These are phyloP conservation scores for Eubucco bourcierii DNA, from an alignment of 2,113 vertebrate species.

Conservation along the genomic window DNA sequence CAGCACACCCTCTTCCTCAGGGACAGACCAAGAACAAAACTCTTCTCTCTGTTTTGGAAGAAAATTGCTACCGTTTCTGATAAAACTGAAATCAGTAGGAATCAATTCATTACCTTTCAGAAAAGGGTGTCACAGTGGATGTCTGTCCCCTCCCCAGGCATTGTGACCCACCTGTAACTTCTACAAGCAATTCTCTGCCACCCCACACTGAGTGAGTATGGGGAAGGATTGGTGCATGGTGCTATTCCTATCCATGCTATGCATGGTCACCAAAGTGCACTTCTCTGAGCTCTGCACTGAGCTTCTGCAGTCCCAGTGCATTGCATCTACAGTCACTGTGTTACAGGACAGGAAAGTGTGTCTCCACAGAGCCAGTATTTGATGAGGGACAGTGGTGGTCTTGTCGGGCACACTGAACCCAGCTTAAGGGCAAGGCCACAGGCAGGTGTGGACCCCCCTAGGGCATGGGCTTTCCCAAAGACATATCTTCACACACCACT, in stretches of 20 bases:
- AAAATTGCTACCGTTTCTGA: background rate
- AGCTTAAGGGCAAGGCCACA: background rate
- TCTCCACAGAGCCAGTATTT: background rate
- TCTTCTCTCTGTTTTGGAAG: background rate
- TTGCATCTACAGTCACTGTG: accelerated
- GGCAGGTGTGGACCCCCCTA: background rate
- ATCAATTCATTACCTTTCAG: background rate
- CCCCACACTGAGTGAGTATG: accelerated
- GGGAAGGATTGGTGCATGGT: accelerated
- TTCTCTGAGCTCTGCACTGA: background rate
- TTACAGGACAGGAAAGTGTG: background rate
- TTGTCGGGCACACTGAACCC: background rate
- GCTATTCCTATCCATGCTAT: background rate
- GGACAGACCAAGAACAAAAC: background rate
- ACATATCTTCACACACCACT: background rate
- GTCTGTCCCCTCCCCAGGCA: background rate
- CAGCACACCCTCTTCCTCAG: background rate
- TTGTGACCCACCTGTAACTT: background rate
- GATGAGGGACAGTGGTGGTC: background rate
- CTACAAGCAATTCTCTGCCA: accelerated
- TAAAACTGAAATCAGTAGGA: background rate
- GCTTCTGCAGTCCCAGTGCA: background rate
- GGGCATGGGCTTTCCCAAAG: background rate
- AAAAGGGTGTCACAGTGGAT: background rate
- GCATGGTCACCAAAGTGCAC: background rate